phyloP scores from a whole-genome alignment of 2,113 vertebrate species.

The Pseudopipra pipra region DNA sequence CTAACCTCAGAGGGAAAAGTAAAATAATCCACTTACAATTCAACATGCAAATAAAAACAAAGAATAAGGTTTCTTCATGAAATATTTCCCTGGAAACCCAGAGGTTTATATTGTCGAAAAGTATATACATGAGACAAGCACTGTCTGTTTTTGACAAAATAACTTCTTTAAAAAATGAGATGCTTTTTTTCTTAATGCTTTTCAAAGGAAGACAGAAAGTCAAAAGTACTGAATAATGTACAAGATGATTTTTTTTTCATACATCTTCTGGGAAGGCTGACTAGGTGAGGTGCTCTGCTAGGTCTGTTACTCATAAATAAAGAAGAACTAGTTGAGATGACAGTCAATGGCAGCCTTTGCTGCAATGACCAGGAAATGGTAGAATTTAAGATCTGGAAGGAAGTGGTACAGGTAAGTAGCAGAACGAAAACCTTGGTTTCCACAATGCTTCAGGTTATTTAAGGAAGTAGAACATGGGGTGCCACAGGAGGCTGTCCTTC shows the following conservation, averaged over 20 bases:
- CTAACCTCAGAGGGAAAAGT: neutral
- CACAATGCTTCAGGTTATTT: neutral
- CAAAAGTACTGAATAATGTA: neutral
- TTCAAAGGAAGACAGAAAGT: neutral
- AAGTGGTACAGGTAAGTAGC: neutral
- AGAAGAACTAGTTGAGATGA: neutral
- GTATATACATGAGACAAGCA: neutral
- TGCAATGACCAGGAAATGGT: neutral
- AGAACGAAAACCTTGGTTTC: neutral
- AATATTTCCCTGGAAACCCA: neutral
- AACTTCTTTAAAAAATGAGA: neutral
- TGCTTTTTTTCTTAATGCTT: neutral
- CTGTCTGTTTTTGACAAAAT: neutral
- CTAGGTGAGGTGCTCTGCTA: neutral
- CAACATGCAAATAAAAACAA: conserved; percentile 6
- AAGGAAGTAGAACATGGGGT: neutral
- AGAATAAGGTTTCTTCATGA: neutral
- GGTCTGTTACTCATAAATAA: neutral
- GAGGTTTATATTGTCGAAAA: neutral
- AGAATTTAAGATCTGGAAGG: neutral
- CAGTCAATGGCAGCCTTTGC: neutral
- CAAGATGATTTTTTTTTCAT: neutral
- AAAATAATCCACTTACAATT: neutral
- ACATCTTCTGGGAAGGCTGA: neutral
- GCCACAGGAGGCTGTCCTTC: neutral